phyloP scores from a whole-genome alignment of 2,888 invertebrate species.

The Coremacera marginata region DNA sequence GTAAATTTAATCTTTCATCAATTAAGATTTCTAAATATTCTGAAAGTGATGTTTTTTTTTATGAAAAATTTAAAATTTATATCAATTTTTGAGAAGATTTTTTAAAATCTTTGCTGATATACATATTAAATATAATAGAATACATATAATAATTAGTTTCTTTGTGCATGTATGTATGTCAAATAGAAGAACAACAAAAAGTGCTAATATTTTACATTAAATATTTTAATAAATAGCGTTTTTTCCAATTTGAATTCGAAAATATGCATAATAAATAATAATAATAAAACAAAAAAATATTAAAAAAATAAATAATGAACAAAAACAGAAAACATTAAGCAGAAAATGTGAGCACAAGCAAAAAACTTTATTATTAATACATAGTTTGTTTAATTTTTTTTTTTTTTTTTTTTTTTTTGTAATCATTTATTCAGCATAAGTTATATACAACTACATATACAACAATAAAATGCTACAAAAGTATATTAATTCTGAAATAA shows the following conservation, averaged over 20 bases:
- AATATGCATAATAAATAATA: background rate
- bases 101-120: background rate
- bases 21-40: background rate
- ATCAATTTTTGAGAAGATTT: constrained; percentile 13
- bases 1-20: background rate
- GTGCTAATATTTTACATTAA: constrained; percentile 32
- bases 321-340: background rate
- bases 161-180: constrained; percentile 10
- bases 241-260: background rate
- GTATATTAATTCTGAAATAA: constrained; percentile 34
- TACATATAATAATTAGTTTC: constrained; percentile 6
- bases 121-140: background rate
- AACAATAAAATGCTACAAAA: constrained; percentile 30
- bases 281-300: background rate
- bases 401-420: constrained; percentile 19
- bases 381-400: constrained; percentile 23
- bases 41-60: background rate
- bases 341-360: constrained; percentile 30
- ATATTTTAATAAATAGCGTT: background rate
- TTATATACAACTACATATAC: constrained; percentile 32
- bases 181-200: constrained; percentile 18
- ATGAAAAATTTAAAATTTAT: background rate
- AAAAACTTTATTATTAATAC: constrained; percentile 17
- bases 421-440: constrained; percentile 15
- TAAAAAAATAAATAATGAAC: constrained; percentile 10